Evolutionary conservation across 2,888 invertebrate genomes (phyloP).

Genomic region (Galerucella nymphaeae): DNA sequence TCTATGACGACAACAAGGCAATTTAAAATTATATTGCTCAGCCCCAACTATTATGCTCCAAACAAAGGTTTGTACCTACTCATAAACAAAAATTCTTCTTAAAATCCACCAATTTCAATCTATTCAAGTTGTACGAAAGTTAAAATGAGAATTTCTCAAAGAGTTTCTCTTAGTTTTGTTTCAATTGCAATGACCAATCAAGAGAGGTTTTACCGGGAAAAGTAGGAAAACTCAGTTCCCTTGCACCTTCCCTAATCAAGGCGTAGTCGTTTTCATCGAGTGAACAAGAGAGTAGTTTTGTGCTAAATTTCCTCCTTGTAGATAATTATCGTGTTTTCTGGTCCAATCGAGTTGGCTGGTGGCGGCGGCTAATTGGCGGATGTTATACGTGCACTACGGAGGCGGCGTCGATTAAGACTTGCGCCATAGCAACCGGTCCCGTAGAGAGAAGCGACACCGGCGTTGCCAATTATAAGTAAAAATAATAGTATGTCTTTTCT

Average conservation of each 20-base stretch:
- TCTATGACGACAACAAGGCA: not conserved
- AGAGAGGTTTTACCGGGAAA: constrained; percentile 3
- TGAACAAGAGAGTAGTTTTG: constrained; percentile 43
- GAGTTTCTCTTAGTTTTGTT: constrained; percentile 5
- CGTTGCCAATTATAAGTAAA: constrained; percentile 11
- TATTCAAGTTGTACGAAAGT: constrained; percentile 24
- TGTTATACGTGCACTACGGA: constrained; percentile 63
- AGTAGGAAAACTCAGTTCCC: constrained; percentile 14
- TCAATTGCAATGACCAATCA: constrained; percentile 24
- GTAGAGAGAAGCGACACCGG: constrained; percentile 61
- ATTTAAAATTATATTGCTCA: not conserved
- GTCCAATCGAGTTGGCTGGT: constrained; percentile 56
- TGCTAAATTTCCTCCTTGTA: constrained; percentile 46
- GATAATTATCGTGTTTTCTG: constrained; percentile 50
- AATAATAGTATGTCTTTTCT: not conserved
- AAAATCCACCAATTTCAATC: constrained; percentile 1
- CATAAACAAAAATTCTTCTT: too few relatives aligned
- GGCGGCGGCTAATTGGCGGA: constrained; percentile 64
- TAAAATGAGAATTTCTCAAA: constrained; percentile 14
- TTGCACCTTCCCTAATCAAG: constrained; percentile 39
- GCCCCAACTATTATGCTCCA: not conserved
- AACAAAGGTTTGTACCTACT: too few relatives aligned
- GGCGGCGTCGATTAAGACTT: constrained; percentile 63
- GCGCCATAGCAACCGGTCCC: constrained; percentile 59
- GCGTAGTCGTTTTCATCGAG: constrained; percentile 41